Evolutionary conservation across 2,888 invertebrate genomes (phyloP).

Genomic region (Agrochola litura): DNA sequence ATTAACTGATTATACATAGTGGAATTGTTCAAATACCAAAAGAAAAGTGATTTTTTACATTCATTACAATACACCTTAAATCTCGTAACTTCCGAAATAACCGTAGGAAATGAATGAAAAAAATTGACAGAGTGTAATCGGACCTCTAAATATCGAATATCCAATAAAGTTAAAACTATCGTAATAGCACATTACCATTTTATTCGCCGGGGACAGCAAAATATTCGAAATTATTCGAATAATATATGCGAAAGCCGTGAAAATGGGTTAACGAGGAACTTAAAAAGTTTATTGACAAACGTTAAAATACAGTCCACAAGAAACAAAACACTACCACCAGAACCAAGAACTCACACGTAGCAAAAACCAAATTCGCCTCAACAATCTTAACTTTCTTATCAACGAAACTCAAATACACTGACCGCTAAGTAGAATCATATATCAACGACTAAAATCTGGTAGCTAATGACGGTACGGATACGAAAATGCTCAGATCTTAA

Average conservation of each 20-base stretch:
- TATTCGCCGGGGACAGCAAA: too few species aligned
- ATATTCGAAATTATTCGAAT: too few species aligned
- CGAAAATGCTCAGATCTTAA: conserved; percentile 81
- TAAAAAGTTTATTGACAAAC: neutral
- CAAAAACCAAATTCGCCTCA: conserved; percentile 43
- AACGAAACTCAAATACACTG: conserved; percentile 37
- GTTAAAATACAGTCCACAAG: neutral
- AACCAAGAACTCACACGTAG: conserved; percentile 57
- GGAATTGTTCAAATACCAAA: too few species aligned
- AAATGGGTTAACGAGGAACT: neutral
- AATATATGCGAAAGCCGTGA: neutral
- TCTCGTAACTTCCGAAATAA: too few species aligned
- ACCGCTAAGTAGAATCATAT: conserved; percentile 56
- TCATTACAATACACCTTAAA: too few species aligned
- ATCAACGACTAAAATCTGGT: conserved; percentile 64
- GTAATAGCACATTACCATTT: too few species aligned
- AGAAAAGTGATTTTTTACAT: too few species aligned
- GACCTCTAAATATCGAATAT: too few species aligned
- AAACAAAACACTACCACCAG: neutral
- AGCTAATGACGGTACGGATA: conserved; percentile 67
- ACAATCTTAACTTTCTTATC: conserved; percentile 51
- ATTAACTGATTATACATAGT: too few species aligned
- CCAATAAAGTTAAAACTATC: too few species aligned
- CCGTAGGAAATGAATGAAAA: too few species aligned
- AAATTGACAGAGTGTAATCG: too few species aligned